These are phyloP conservation scores for Microctonus brassicae DNA, from an alignment of 2,888 invertebrate species.

Conservation along the genomic window DNA sequence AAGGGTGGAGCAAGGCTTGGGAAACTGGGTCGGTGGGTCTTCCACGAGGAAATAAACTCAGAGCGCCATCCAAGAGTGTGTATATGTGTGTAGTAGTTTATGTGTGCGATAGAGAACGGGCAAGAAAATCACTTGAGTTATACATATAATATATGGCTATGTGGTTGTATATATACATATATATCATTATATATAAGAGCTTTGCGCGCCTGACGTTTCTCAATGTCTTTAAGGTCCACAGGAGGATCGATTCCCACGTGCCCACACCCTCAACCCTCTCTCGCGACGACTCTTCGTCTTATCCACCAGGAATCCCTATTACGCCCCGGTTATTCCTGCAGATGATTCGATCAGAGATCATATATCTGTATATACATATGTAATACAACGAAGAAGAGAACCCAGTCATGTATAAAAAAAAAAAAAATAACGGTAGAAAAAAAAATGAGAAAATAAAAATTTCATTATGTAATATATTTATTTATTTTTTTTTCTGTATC, in stretches of 20 bases:
- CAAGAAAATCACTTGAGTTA: background rate
- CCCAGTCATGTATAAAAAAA: constrained; percentile 7
- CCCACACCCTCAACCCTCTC: background rate
- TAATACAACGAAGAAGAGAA: background rate
- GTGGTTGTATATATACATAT: background rate
- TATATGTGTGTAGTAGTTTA: background rate
- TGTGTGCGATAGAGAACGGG: background rate
- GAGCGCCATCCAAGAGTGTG: constrained; percentile 16
- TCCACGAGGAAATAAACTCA: constrained; percentile 22
- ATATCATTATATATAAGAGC: background rate
- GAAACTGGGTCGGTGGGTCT: constrained; percentile 38
- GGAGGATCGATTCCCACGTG: background rate
- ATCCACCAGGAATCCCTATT: constrained; percentile 32
- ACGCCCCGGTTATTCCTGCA: constrained; percentile 30
- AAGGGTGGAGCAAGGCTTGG: constrained; percentile 34
- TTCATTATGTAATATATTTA: background rate
- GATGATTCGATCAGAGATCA: constrained; percentile 32
- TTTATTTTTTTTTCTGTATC: background rate
- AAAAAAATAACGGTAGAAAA: constrained; percentile 3
- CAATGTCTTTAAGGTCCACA: background rate
- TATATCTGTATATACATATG: background rate
- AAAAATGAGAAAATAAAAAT: constrained; percentile 27
- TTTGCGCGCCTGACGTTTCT: background rate
- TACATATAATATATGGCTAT: background rate
- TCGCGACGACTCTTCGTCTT: constrained; percentile 10